Evolutionary conservation across 2,113 vertebrate species (phyloP).

Genomic region (Cephalopterus ornatus): DNA sequence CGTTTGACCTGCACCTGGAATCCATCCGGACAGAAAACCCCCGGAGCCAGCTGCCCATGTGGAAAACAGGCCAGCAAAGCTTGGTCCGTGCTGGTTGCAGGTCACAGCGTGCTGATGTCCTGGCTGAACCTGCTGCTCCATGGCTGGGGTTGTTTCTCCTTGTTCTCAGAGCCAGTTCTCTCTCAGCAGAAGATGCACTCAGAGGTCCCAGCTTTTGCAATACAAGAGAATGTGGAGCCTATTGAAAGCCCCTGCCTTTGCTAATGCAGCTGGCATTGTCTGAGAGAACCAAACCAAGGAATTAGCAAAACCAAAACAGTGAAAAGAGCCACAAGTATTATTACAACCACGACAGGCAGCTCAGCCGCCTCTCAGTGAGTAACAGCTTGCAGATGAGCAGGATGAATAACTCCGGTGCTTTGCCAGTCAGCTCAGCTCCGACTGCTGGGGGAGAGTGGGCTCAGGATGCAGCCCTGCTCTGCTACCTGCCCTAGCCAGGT

Average conservation of each 20-base stretch:
- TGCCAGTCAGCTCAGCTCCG: neutral
- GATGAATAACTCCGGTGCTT: neutral
- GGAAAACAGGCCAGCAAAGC: neutral
- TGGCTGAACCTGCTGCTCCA: neutral
- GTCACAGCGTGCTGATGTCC: rapidly evolving
- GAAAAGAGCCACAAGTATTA: neutral
- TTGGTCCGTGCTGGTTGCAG: rapidly evolving
- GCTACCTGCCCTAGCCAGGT: neutral
- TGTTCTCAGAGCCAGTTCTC: neutral
- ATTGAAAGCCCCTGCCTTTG: neutral
- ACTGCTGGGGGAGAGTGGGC: neutral
- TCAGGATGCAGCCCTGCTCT: neutral
- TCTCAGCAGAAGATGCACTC: neutral
- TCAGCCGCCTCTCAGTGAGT: neutral
- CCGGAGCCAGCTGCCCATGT: neutral
- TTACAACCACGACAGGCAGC: neutral
- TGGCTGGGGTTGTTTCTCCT: rapidly evolving
- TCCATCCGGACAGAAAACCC: neutral
- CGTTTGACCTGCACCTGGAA: neutral
- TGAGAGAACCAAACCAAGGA: neutral
- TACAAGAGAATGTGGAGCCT: neutral
- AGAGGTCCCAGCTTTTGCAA: neutral
- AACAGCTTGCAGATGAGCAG: neutral
- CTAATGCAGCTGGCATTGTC: neutral
- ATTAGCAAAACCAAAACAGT: neutral